Evolutionary conservation across 2,113 vertebrate genomes (phyloP), one percentile per base, ranked within the genome.

Genomic region (Coryphaenoides rupestris): DNA sequence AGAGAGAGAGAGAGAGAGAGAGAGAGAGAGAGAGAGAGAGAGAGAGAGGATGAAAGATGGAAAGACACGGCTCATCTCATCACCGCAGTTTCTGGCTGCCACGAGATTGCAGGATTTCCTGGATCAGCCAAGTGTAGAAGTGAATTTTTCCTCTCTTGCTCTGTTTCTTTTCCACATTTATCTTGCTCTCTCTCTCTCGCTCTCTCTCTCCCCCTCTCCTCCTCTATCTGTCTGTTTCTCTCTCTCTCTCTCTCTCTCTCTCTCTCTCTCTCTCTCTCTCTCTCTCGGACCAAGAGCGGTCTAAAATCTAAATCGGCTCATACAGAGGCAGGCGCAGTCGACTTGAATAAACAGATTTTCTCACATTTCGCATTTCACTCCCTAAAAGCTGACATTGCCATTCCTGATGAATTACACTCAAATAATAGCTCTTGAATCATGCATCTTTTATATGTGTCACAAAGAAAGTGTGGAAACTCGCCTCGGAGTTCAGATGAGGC

Each of bases 21-120:
- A 50, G 15, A 13, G 47, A 16, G 13, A 50, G 16, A 50, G n/a
- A 50, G 47, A 50, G 15, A 50, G 13, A 13, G 77, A 49, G 71
- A 72, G 72, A 40, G 58, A 60, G 65, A 62, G 64, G 23, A 67
- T 68, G 62, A 84, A 74, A 73, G 78, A 84, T 72, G 72, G 74
- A 78, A 65, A 83, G 85, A 77, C 85, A 87, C 72, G 84, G 84
- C 83, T 87, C 84, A 86, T 85, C 84, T 87, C 33, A 83, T 80
- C 78, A 69, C 84, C 80, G 70, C 74, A 4, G 15, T 86, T 74
- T 70, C 75, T 71, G 72, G 74, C 81, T 70, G 78, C 62, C 58
- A 70, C 45, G 70, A 87, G 73, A 87, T 87, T 89, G 84, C 79
- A 82, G 86, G 86, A 89, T 89, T 88, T 89, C 87, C 86, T 85